Evolutionary conservation across 2,888 invertebrate species (phyloP), one percentile per base, ranked within the genome.

Genomic region (Dasypogon diadema): DNA sequence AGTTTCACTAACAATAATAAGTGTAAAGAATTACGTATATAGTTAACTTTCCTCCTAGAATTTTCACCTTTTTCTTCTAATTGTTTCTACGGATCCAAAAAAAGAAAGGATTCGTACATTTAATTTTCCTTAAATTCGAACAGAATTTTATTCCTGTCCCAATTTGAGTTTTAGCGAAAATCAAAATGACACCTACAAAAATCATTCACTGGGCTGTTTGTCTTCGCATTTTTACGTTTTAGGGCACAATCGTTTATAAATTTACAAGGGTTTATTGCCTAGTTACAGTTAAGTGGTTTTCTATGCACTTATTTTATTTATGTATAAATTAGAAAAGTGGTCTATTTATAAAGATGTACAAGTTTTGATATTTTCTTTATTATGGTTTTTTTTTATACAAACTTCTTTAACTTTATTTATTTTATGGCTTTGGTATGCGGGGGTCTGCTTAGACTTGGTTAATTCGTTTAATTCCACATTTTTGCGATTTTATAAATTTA

Each of bases 341-440:
- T 70, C 58, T 77, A 77, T 77, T 74, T 77, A 74, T 77, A 77
- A 68, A 70, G 74, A 72, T 77, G 76, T 76, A 77, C 70, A 77
- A 48, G 63, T 54, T 70, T 58, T 46, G 56, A 58, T 56, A 63
- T 63, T 60, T 18, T 14, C 21, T 46, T 74, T 60, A 60, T 26
- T 58, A 58, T 48, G 46, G 4, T 30, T n/a, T n/a, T n/a, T n/a
- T n/a, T n/a, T n/a, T n/a, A n/a, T n/a, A n/a, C n/a, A n/a, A n/a
- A n/a, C n/a, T n/a, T n/a, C n/a, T n/a, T n/a, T n/a, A n/a, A n/a
- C n/a, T n/a, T n/a, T n/a, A n/a, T n/a, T n/a, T n/a, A n/a, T n/a
- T n/a, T n/a, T n/a, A n/a, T n/a, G n/a, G n/a, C n/a, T n/a, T n/a
- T n/a, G n/a, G n/a, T n/a, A n/a, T n/a, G n/a, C n/a, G n/a, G n/a